phyloP scores from a whole-genome alignment of 2,113 vertebrate species.

The Arizona elegans region DNA sequence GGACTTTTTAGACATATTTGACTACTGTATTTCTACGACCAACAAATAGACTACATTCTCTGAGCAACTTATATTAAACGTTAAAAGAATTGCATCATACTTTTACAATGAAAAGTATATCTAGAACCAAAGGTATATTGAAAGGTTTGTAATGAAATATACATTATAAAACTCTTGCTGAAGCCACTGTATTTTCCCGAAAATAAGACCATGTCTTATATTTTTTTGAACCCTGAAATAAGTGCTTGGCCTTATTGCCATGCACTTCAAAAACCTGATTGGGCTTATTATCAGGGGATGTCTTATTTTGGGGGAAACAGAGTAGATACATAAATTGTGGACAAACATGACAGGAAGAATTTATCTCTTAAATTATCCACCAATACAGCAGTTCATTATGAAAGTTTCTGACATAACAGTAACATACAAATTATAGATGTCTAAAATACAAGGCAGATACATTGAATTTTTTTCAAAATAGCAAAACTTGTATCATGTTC shows the following conservation, averaged over 20 bases:
- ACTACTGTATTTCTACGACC: not conserved
- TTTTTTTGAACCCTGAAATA: too few species aligned
- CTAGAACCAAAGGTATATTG: not conserved
- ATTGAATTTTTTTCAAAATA: not conserved
- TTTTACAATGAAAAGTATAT: not conserved
- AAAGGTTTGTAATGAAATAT: not conserved
- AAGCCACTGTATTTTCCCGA: slow-evolving; percentile 6
- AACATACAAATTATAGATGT: not conserved
- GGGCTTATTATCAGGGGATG: too few species aligned
- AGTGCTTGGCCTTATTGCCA: too few species aligned
- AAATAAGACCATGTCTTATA: too few species aligned
- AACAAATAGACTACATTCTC: not conserved
- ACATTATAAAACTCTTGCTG: slow-evolving; percentile 33
- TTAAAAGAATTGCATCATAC: not conserved
- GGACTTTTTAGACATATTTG: not conserved
- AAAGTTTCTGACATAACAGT: not conserved
- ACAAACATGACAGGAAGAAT: slow-evolving; percentile 28
- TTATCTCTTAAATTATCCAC: not conserved
- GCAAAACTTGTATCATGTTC: not conserved
- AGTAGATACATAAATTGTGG: slow-evolving; percentile 48
- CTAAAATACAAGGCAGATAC: not conserved
- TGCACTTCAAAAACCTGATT: too few species aligned
- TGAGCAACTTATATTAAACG: not conserved
- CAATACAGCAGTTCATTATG: not conserved
- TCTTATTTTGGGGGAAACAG: too few species aligned